These are phyloP conservation scores for Plestiodon gilberti DNA, from an alignment of 2,113 vertebrate genomes.

Conservation along the genomic window DNA sequence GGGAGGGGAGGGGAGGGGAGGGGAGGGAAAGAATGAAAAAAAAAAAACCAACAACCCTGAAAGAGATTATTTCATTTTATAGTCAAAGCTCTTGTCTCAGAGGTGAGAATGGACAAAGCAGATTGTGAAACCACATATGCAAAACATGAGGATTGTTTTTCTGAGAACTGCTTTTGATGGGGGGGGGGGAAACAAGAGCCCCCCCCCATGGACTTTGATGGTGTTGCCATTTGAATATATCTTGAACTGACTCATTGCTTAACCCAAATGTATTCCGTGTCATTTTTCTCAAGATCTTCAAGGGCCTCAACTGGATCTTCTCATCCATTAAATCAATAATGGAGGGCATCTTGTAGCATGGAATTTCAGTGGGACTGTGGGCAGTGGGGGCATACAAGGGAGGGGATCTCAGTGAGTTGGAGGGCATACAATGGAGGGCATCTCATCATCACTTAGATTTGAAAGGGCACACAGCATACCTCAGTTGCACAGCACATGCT, in stretches of 20 bases:
- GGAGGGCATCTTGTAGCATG: constrained; percentile 43
- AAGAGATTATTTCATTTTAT: constrained; percentile 82
- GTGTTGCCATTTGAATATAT: constrained; percentile 67
- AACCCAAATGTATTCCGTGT: constrained; percentile 52
- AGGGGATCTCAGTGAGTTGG: background rate
- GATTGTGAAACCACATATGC: constrained; percentile 71
- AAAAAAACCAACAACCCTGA: constrained; percentile 8
- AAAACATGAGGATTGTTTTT: constrained; percentile 78
- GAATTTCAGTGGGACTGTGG: constrained; percentile 25
- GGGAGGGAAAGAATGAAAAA: background rate
- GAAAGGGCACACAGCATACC: too few relatives aligned
- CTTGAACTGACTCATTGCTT: constrained; percentile 69
- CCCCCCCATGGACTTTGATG: constrained; percentile 73
- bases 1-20: constrained; percentile 13
- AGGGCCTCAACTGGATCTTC: constrained; percentile 58
- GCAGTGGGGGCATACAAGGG: background rate
- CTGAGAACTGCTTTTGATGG: background rate
- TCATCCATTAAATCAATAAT: constrained; percentile 57
- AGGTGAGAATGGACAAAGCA: constrained; percentile 67
- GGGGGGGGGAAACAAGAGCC: constrained; percentile 32
- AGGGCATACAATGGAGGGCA: background rate
- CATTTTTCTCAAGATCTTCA: constrained; percentile 72
- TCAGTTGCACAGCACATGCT: background rate
- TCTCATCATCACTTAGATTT: background rate
- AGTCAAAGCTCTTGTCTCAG: constrained; percentile 80